Conservation (phyloP, 2,888 invertebrate species). For the Diabrotica balteata region DNA sequence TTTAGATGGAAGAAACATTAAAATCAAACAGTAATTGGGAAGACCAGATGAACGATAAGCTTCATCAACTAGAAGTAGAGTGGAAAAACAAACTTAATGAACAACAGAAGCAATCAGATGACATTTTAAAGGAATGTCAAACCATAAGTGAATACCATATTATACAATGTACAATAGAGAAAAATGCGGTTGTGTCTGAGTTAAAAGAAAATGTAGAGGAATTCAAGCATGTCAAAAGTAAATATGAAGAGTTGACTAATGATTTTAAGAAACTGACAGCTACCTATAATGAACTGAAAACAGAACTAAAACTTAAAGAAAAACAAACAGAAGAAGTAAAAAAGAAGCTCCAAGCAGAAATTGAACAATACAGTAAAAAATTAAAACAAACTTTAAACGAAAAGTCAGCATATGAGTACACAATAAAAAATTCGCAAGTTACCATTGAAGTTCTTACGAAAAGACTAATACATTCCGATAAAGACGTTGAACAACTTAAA, state of each 20-base stretch:
- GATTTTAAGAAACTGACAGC: conserved; percentile 39
- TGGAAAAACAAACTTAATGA: conserved; percentile 59
- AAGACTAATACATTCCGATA: conserved; percentile 67
- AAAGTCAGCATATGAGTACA: conserved; percentile 66
- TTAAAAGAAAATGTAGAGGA: conserved; percentile 43
- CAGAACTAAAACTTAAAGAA: conserved; percentile 31
- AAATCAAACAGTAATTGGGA: conserved; percentile 46
- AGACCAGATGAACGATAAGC: conserved; percentile 59
- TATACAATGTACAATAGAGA: conserved; percentile 64
- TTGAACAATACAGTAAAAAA: conserved; percentile 56
- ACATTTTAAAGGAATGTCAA: conserved; percentile 65
- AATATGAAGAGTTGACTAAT: conserved; percentile 35
- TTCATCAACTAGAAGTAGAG: conserved; percentile 55
- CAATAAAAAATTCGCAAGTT: conserved; percentile 66
- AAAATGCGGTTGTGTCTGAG: conserved; percentile 59
- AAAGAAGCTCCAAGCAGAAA: conserved; percentile 25
- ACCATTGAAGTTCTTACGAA: conserved; percentile 68
- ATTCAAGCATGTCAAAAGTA: conserved; percentile 36
- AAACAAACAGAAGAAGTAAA: conserved; percentile 39
- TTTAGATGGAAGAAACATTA: conserved; percentile 53
- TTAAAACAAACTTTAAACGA: conserved; percentile 62
- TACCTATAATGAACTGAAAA: conserved; percentile 34
- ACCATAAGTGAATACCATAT: conserved; percentile 65
- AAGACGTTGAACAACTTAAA: conserved; percentile 66
- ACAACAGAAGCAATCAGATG: conserved; percentile 60